Percentiles rank a stretch among this genome's conserved stretches.
These are phyloP conservation scores for Chymomyza procnemis DNA, from an alignment of 2,888 invertebrate species.

Conservation along the genomic window DNA sequence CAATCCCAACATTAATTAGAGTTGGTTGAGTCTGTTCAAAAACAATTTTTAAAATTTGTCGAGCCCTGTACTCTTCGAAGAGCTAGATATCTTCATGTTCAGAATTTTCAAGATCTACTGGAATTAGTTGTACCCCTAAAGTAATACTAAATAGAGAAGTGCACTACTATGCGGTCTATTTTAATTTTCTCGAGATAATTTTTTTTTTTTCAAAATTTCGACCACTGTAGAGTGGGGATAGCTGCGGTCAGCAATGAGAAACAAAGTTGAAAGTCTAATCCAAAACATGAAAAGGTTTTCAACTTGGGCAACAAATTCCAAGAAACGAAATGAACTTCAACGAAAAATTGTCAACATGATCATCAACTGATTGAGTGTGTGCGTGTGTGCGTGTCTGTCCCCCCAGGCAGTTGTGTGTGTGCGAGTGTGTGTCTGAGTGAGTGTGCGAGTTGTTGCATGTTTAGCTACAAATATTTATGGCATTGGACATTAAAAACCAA, in stretches of 20 bases:
- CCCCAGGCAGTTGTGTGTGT: conserved; percentile 11
- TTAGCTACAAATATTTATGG: conserved; percentile 57
- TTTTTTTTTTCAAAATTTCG: too few species aligned
- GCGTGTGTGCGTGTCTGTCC: too few species aligned
- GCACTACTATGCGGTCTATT: too few species aligned
- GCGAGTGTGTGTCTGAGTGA: conserved; percentile 11
- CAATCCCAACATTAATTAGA: too few species aligned
- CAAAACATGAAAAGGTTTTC: conserved; percentile 49
- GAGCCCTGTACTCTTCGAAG: too few species aligned
- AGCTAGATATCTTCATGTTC: too few species aligned
- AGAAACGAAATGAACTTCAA: conserved; percentile 21
- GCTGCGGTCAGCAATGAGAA: background rate
- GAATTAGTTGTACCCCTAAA: too few species aligned
- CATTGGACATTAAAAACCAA: conserved; percentile 40
- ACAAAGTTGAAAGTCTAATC: conserved; percentile 12
- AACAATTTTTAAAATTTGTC: too few species aligned
- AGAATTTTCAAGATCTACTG: too few species aligned
- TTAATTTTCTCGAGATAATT: too few species aligned
- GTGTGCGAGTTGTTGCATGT: conserved; percentile 18
- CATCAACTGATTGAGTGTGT: conserved; percentile 47
- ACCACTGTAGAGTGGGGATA: background rate
- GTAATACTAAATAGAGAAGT: too few species aligned
- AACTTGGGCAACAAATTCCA: conserved; percentile 37
- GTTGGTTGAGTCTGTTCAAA: too few species aligned
- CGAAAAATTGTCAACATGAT: conserved; percentile 72